phyloP scores from a whole-genome alignment of 1,140 invertebrate genomes.

The Frieseomelitta varia region DNA sequence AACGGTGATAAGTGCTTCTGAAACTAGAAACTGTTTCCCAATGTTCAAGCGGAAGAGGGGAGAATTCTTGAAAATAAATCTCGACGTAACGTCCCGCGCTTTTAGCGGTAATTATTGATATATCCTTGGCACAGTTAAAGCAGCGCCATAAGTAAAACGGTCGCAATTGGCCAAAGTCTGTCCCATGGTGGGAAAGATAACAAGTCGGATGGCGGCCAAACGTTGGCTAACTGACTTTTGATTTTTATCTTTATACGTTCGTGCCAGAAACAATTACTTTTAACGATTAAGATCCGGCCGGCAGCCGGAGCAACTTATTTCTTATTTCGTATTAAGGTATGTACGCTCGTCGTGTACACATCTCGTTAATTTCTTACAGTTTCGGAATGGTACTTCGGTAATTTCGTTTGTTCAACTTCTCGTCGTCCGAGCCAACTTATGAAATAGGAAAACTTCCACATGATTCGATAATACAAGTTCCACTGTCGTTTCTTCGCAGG shows the following conservation, averaged over 20 bases:
- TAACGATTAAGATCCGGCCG: conserved; percentile 59
- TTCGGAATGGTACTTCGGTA: conserved; percentile 9
- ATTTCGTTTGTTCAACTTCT: not conserved
- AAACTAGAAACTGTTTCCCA: no score
- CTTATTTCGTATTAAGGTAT: not conserved
- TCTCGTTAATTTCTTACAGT: conserved; percentile 13
- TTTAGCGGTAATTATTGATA: conserved; percentile 17
- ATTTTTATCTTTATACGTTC: conserved; percentile 44
- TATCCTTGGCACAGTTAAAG: conserved; percentile 24
- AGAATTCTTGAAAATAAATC: no score
- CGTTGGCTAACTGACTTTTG: conserved; percentile 28
- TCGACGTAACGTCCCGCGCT: not conserved
- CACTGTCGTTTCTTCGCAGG: not conserved
- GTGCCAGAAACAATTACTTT: conserved; percentile 66
- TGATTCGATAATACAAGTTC: not conserved
- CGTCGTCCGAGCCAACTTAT: not conserved
- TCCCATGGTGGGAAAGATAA: conserved; percentile 45
- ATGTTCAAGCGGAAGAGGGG: no score
- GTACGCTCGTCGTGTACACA: not conserved
- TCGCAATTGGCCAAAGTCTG: conserved; percentile 27
- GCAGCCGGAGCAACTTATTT: not conserved
- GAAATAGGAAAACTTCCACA: not conserved
- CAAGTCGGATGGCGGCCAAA: conserved; percentile 36
- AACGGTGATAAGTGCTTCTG: no score
- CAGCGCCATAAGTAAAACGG: conserved; percentile 23